Evolutionary conservation across 2,113 vertebrate genomes (phyloP).

Genomic region (Gracilinanus agilis): DNA sequence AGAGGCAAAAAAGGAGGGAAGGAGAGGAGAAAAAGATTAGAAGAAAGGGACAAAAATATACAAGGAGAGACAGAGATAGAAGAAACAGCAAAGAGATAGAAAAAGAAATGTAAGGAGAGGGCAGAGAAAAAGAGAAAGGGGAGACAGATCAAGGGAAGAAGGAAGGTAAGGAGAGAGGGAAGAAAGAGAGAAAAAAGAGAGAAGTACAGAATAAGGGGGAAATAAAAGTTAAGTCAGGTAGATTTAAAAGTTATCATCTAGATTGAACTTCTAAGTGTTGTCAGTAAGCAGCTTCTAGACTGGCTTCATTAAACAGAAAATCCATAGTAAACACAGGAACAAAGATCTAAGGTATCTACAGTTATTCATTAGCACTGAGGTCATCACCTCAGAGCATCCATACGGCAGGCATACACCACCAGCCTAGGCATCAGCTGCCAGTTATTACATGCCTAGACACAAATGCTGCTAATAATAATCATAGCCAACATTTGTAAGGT

Average conservation of each 20-base stretch:
- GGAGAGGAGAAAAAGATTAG: too few species aligned
- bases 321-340: neutral
- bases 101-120: too few species aligned
- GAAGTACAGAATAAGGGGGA: neutral
- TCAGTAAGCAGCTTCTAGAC: neutral
- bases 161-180: neutral
- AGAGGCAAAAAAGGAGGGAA: neutral
- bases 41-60: neutral
- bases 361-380: neutral
- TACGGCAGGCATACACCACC: neutral
- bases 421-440: neutral
- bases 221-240: neutral
- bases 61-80: neutral
- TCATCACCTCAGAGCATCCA: neutral
- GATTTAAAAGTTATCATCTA: neutral
- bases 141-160: too few species aligned
- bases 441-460: neutral
- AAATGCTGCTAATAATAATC: neutral
- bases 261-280: neutral
- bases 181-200: neutral
- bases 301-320: neutral
- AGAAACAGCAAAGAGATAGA: rapidly evolving
- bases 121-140: too few species aligned
- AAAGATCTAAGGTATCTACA: neutral
- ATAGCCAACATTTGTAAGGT: neutral